Evolutionary conservation across 2,888 invertebrate genomes (phyloP).

Genomic region (Lagria hirta): DNA sequence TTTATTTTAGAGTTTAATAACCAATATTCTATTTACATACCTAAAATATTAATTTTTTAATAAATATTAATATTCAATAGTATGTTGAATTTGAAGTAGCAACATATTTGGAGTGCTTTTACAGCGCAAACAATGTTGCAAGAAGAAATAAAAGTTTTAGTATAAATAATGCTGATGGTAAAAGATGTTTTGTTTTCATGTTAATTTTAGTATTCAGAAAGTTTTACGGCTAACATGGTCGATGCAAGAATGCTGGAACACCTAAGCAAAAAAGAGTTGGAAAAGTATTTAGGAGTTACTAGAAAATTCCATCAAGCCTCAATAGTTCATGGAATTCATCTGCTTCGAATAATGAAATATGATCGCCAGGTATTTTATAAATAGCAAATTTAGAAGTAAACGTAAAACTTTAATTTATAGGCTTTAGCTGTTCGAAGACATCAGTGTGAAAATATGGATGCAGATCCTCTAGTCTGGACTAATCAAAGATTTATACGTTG

Average conservation of each 20-base stretch:
- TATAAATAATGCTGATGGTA: no score
- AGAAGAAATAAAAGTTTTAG: no score
- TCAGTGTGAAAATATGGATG: conserved; percentile 84
- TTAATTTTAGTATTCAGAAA: conserved; percentile 75
- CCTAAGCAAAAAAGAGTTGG: conserved; percentile 89
- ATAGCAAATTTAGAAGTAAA: not conserved
- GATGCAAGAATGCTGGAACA: conserved; percentile 93
- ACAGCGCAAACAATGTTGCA: no score
- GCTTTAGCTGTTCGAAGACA: conserved; percentile 83
- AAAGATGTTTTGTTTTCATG: no score
- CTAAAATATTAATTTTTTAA: no score
- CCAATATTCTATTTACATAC: no score
- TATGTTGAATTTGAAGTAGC: no score
- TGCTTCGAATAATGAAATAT: conserved; percentile 88
- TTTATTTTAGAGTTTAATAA: conserved; percentile 8
- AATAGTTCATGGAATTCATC: conserved; percentile 89
- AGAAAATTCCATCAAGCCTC: conserved; percentile 94
- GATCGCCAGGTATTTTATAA: conserved; percentile 74
- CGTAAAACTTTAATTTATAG: conserved; percentile 58
- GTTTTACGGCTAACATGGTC: conserved; percentile 85
- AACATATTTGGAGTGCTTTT: no score
- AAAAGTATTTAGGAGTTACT: conserved; percentile 89
- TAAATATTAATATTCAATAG: no score
- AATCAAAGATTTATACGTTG: conserved; percentile 92
- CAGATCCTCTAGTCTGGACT: conserved; percentile 94